phyloP scores from a whole-genome alignment of 2,113 vertebrate genomes.

The Manacus vitellinus region DNA sequence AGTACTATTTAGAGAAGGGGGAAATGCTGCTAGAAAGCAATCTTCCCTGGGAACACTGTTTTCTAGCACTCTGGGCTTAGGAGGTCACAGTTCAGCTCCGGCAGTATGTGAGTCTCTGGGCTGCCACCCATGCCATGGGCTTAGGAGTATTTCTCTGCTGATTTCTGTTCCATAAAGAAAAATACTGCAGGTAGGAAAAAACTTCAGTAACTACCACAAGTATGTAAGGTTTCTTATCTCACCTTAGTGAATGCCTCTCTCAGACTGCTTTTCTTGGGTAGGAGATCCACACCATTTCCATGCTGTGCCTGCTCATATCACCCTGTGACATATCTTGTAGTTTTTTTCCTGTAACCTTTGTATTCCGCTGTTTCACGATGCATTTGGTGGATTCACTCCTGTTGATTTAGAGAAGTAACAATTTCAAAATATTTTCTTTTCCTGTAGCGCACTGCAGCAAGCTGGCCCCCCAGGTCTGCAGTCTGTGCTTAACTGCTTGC shows the following conservation, averaged over 20 bases:
- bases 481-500: not conserved
- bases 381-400: not conserved
- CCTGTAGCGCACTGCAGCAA: not conserved
- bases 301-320: not conserved
- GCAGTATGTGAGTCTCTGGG: not conserved
- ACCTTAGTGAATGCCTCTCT: not conserved
- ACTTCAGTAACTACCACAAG: not conserved
- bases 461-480: not conserved
- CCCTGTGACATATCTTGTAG: accelerated
- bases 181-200: not conserved
- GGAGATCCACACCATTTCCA: not conserved
- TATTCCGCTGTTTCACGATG: not conserved
- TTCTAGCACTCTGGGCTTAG: not conserved
- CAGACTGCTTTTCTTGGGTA: not conserved
- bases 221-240: not conserved
- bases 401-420: not conserved
- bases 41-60: not conserved
- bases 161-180: not conserved
- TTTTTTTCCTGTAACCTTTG: not conserved
- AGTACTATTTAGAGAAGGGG: not conserved
- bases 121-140: accelerated
- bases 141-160: not conserved
- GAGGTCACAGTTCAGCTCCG: not conserved
- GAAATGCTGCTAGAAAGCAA: not conserved
- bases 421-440: not conserved